Evolutionary conservation across 1,140 invertebrate species (phyloP), one percentile per base, ranked within the genome.

Genomic region (Dolichoris vasculosae): DNA sequence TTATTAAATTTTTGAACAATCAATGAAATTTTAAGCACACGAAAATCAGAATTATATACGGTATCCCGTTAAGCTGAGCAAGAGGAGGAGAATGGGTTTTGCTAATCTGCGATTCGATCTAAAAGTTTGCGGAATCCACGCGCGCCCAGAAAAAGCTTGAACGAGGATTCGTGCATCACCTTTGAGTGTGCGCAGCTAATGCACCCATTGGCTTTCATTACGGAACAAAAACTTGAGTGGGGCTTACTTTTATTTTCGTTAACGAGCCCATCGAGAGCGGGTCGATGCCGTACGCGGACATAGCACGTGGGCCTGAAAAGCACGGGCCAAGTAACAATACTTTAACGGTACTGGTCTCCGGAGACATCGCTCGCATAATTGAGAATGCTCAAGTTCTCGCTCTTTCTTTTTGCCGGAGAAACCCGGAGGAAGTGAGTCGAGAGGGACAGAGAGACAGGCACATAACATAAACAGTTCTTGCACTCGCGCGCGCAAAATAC

Each of bases 221-320:
- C 23, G 55, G 55, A 26, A 26, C 55, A 2, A 2, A 13, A 6
- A 46, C 13, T 46, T 32, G 32, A 32, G 32, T 11, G 75, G 40
- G 23, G 43, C 76, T 17, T 69, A 82, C 81, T 82, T 82, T 82
- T 82, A 75, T 82, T 82, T 82, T 82, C 81, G 81, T 75, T 82
- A 82, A 82, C 48, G 81, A 82, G 81, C 48, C 43, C 63, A 64
- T 59, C 23, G 38, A 48, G 13, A 59, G 23, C 35, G 51, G 38
- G 80, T 75, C 35, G 35, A 23, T 3, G 43, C 4, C 3, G 67
- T 30, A 43, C 13, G 13, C 4, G 55, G 1, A 23, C 11, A 15
- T n/a, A 46, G 46, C 67, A 71, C 80, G 80, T 82, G 82, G 48
- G 11, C 51, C 20, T 59, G 26, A 48, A 77, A 48, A 59, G 82